phyloP scores from a whole-genome alignment of 2,113 vertebrate species.

The Tenrec ecaudatus region DNA sequence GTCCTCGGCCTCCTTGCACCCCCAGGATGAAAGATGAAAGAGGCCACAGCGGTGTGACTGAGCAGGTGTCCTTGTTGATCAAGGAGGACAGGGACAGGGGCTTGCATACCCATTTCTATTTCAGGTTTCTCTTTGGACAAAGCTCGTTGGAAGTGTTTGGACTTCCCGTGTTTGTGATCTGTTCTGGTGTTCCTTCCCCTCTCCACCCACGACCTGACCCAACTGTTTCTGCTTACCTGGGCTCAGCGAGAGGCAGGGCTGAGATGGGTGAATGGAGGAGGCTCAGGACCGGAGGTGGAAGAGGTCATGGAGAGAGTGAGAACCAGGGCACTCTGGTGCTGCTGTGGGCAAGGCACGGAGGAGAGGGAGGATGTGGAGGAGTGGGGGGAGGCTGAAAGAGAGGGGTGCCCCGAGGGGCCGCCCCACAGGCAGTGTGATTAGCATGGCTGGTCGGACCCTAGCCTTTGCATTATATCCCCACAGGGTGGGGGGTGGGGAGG shows the following conservation, averaged over 20 bases:
- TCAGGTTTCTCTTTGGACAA: background rate
- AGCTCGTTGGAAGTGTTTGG: background rate
- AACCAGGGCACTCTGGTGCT: background rate
- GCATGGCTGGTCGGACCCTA: background rate
- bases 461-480: slow-evolving; percentile 5
- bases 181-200: background rate
- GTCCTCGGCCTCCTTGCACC: background rate
- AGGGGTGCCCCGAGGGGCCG: no score
- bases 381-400: background rate
- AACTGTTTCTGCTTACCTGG: slow-evolving; percentile 62
- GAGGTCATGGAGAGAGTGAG: background rate
- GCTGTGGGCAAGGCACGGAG: background rate
- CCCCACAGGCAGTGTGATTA: background rate
- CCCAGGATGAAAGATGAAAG: background rate
- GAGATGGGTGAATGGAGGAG: background rate
- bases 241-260: background rate
- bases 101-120: background rate
- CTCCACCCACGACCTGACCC: background rate
- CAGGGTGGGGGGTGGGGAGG: slow-evolving; percentile 8
- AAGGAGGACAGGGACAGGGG: no score
- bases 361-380: background rate
- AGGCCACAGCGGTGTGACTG: background rate
- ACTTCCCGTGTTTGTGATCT: background rate
- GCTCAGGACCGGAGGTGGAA: background rate
- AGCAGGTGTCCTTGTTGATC: rapidly evolving